Evolutionary conservation across 2,888 invertebrate genomes (phyloP).

Genomic region (Rhingia campestris): DNA sequence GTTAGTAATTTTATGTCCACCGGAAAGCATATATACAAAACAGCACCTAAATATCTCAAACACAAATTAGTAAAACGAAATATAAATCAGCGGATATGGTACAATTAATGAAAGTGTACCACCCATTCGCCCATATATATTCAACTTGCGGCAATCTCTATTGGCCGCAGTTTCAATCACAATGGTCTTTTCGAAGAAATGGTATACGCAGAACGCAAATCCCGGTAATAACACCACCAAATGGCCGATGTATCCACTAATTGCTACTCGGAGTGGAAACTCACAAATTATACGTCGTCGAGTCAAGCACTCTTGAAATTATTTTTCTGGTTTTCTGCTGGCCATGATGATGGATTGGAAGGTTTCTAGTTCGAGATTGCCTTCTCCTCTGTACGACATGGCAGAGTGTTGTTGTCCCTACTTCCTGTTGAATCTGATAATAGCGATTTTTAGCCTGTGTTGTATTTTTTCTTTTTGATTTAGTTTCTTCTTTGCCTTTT

Average conservation of each 20-base stretch:
- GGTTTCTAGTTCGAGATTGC: background rate
- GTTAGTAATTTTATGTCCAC: no score
- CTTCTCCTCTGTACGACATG: background rate
- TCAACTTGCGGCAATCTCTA: background rate
- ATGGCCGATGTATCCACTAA: constrained; percentile 69
- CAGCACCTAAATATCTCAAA: constrained; percentile 38
- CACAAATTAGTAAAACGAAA: constrained; percentile 44
- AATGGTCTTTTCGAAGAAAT: constrained; percentile 5
- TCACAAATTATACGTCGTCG: constrained; percentile 60
- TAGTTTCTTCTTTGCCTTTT: constrained; percentile 47
- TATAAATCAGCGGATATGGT: constrained; percentile 58
- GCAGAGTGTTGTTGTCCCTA: constrained; percentile 25
- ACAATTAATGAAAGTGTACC: constrained; percentile 56
- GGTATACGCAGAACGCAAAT: constrained; percentile 51
- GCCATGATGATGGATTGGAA: constrained; percentile 33
- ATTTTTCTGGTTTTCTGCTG: constrained; percentile 12
- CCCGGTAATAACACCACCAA: constrained; percentile 62
- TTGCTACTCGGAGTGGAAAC: constrained; percentile 65
- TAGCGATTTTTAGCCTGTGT: constrained; percentile 39
- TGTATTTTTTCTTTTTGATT: constrained; percentile 27
- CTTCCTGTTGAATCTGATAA: constrained; percentile 39
- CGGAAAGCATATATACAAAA: constrained; percentile 22
- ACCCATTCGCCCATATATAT: background rate
- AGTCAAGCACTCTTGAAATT: constrained; percentile 25
- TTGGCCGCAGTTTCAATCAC: constrained; percentile 12